A percentile compares a stretch with the other conserved stretches of the same genome.
phyloP scores from a whole-genome alignment of 1,140 invertebrate genomes.

The Lasioglossum baleicum region DNA sequence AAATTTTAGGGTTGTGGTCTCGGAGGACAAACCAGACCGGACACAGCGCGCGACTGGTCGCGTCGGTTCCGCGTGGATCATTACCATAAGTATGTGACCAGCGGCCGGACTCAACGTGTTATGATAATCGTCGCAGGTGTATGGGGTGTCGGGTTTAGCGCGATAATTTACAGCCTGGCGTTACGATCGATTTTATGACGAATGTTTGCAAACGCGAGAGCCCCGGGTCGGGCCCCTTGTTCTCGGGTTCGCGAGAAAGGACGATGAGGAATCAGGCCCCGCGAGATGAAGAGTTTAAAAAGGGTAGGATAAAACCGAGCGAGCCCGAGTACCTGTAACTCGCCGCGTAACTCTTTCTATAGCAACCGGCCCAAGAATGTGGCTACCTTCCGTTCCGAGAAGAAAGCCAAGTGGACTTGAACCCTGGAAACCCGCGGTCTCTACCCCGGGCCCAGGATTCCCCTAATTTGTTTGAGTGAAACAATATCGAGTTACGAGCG shows the following conservation, averaged over 20 bases:
- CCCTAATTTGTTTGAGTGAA: constrained; percentile 78
- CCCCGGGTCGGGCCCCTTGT: too few species aligned
- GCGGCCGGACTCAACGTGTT: constrained; percentile 23
- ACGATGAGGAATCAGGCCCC: background rate
- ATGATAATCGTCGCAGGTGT: constrained; percentile 41
- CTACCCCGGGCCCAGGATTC: constrained; percentile 69
- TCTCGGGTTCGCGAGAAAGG: too few species aligned
- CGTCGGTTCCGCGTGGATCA: constrained; percentile 1
- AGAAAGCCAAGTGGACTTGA: constrained; percentile 69
- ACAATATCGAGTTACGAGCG: constrained; percentile 79
- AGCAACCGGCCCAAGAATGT: constrained; percentile 44
- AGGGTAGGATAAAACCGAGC: constrained; percentile 10
- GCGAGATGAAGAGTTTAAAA: constrained; percentile 32
- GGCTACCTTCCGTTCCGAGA: constrained; percentile 62
- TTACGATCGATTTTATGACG: constrained; percentile 45
- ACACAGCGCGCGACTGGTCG: too few species aligned
- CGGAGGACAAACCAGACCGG: background rate
- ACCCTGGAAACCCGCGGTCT: constrained; percentile 62
- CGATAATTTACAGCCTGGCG: constrained; percentile 41
- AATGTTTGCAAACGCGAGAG: background rate
- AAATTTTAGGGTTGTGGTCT: constrained; percentile 34
- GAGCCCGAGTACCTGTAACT: constrained; percentile 40
- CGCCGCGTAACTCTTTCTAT: constrained; percentile 45
- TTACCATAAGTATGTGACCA: constrained; percentile 45
- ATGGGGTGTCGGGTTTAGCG: constrained; percentile 9